Percentiles rank a stretch among this genome's conserved stretches.
Evolutionary conservation across 2,113 vertebrate species (phyloP).

Genomic region (Porphyrio hochstetteri): DNA sequence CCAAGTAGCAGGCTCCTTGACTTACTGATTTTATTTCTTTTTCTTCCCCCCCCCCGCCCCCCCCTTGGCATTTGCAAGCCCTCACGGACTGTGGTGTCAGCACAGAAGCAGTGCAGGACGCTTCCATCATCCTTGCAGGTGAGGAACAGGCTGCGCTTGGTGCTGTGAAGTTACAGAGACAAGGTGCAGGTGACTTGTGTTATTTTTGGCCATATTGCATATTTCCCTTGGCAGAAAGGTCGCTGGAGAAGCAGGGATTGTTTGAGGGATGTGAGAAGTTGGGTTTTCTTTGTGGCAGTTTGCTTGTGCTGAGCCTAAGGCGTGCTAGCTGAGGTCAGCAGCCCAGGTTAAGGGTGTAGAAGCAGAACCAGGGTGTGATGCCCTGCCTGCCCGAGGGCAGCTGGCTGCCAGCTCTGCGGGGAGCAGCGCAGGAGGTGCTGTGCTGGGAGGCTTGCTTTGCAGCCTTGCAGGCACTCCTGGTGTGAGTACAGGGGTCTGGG

Average conservation of each 20-base stretch:
- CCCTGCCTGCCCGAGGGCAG: no score
- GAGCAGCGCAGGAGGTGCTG: not conserved
- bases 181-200: not conserved
- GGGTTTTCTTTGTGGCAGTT: not conserved
- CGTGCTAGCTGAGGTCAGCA: not conserved
- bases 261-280: not conserved
- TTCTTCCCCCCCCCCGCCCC: no score
- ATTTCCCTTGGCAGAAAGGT: not conserved
- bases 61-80: not conserved
- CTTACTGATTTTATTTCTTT: not conserved
- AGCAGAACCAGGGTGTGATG: not conserved
- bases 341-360: not conserved
- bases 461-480: not conserved
- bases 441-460: not conserved
- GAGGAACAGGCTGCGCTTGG: not conserved
- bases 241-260: not conserved
- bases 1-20: not conserved
- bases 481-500: fast-evolving
- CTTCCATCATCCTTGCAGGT: not conserved
- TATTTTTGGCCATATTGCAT: fast-evolving
- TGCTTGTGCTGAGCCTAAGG: not conserved
- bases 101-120: not conserved
- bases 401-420: fast-evolving
- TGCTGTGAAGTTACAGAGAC: not conserved
- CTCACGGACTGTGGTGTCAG: not conserved